Base-by-base conservation (phyloP, 2,797 vertebrate species). In the Macroramphosus scolopax region DNA sequence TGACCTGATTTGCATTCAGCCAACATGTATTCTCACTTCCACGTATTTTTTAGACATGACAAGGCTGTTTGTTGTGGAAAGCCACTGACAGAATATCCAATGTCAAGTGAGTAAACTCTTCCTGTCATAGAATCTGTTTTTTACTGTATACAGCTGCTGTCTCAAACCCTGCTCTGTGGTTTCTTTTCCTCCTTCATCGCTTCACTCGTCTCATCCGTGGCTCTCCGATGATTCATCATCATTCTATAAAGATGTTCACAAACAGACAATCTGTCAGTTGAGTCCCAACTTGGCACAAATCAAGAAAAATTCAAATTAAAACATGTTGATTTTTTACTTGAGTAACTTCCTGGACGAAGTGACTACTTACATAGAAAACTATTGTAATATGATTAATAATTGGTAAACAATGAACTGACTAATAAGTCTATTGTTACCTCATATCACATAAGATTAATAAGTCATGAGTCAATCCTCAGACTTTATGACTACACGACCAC, bases 201-300 rank as follows among this genome's bases (percentile, higher is more conserved):
- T 15, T 30, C 28, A 24, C 47, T 46, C 1, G 0, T n/a, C 25
- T 42, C 10, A 13, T 35, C 15, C 1, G 1, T 11, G 8, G 17
- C 36, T 56, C 52, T 71, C 41, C 18, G 36, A 15, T 25, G 42
- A 16, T 41, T 55, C 38, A 68, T 64, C 39, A 67, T 61, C 48
- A 46, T 5, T 32, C 82, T 87, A 43, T 1, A 24, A 41, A 44
- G 30, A 43, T 14, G 2, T 2, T 11, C 25, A 42, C 24, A 17
- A 3, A 9, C 1, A 30, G 20, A 6, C 20, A 22, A 6, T 22
- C 20, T 3, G 20, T 22, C 20, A 22, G 3, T 22, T 22, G 3
- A 6, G 20, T 22, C 3, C 3, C 20, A 22, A n/a, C n/a, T n/a
- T n/a, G n/a, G n/a, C n/a, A n/a, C n/a, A n/a, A n/a, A n/a, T n/a